Conservation (phyloP, 2,888 invertebrate species). For the Eupithecia tripunctaria region DNA sequence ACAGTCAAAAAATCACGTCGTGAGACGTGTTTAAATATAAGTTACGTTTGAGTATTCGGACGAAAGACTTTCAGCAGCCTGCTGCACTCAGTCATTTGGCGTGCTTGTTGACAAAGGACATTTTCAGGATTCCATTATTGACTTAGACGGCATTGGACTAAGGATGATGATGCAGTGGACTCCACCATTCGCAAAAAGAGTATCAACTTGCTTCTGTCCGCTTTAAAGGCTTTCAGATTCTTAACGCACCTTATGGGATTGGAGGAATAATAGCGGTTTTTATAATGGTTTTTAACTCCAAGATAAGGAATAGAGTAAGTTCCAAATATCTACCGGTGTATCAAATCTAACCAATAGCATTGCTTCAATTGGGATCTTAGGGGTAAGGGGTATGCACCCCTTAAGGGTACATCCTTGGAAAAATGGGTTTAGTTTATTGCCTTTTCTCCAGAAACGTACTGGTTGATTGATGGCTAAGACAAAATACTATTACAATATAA, state of each 20-base stretch:
- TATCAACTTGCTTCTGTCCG: conserved; percentile 33
- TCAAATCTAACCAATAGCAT: background rate
- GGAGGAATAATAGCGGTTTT: conserved; percentile 35
- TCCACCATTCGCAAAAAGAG: conserved; percentile 40
- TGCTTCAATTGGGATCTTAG: background rate
- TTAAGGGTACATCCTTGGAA: too few relatives aligned
- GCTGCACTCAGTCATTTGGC: background rate
- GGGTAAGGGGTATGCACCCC: too few relatives aligned
- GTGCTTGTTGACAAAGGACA: background rate
- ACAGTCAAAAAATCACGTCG: too few relatives aligned
- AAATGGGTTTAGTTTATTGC: too few relatives aligned
- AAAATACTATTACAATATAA: too few relatives aligned
- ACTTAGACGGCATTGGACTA: conserved; percentile 26
- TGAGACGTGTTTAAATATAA: too few relatives aligned
- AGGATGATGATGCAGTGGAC: conserved; percentile 41
- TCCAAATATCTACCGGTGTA: background rate
- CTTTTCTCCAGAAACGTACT: too few relatives aligned
- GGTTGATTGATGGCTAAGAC: too few relatives aligned
- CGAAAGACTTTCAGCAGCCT: too few relatives aligned
- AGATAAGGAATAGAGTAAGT: conserved; percentile 42
- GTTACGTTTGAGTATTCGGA: too few relatives aligned
- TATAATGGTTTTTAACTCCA: conserved; percentile 40
- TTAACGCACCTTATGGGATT: conserved; percentile 37
- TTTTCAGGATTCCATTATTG: conserved; percentile 36
- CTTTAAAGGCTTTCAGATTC: conserved; percentile 39